A percentile compares a stretch with the other conserved stretches of the same genome.
Conservation (phyloP, 2,888 invertebrate genomes). For the Ellobium chinense region DNA sequence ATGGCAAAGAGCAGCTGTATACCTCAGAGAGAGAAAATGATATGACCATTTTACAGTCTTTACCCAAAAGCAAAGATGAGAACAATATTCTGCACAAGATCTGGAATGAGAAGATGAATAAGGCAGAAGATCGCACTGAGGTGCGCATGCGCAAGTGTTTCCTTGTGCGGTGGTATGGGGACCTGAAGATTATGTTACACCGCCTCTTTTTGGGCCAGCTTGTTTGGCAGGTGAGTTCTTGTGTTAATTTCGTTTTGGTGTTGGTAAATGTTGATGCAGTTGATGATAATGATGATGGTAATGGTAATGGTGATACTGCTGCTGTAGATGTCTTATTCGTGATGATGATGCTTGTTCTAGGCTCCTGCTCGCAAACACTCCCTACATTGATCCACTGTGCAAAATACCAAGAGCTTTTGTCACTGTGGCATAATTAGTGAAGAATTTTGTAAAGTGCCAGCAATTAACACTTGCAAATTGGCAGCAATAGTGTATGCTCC, state of each 20-base stretch:
- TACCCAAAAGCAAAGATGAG: slow-evolving; percentile 60
- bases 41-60: slow-evolving; percentile 62
- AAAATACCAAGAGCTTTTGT: too few species aligned
- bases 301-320: background rate
- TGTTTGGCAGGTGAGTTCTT: slow-evolving; percentile 47
- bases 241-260: background rate
- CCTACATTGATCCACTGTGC: too few species aligned
- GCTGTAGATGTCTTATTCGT: too few species aligned
- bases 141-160: slow-evolving; percentile 31
- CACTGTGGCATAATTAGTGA: too few species aligned
- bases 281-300: background rate
- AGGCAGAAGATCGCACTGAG: slow-evolving; percentile 52
- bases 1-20: slow-evolving; percentile 52
- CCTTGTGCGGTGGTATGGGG: slow-evolving; percentile 30
- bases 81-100: slow-evolving; percentile 70
- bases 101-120: slow-evolving; percentile 63
- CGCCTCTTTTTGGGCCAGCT: slow-evolving; percentile 48
- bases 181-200: slow-evolving; percentile 33
- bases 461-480: too few species aligned
- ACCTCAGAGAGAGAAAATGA: slow-evolving; percentile 62
- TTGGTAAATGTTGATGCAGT: background rate
- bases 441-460: too few species aligned
- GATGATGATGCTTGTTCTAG: too few species aligned
- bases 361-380: too few species aligned
- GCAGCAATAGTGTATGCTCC: too few species aligned